Conservation (phyloP, 2,888 invertebrate species). For the Tridacna gigas region DNA sequence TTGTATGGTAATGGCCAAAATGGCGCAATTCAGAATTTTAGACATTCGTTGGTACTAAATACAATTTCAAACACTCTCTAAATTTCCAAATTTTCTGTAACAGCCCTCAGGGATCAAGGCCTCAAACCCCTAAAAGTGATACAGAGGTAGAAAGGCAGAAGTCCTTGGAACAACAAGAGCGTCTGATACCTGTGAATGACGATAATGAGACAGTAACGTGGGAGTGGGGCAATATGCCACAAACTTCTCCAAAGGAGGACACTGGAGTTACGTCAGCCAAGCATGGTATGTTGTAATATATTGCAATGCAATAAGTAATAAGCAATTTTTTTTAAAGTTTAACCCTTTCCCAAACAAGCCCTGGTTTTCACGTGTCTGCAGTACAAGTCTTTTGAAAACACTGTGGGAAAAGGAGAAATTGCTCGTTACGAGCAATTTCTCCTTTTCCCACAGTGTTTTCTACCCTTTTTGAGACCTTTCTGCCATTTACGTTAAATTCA, state of each 20-base stretch:
- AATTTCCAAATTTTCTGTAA: not conserved
- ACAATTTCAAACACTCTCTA: too few species aligned
- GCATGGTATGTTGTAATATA: not conserved
- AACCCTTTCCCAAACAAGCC: too few species aligned
- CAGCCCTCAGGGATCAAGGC: slow-evolving; percentile 74
- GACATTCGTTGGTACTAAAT: too few species aligned
- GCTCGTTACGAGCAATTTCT: too few species aligned
- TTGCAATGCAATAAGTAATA: not conserved
- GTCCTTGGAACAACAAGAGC: slow-evolving; percentile 85
- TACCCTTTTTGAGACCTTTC: too few species aligned
- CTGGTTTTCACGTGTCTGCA: not conserved
- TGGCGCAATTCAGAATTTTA: too few species aligned
- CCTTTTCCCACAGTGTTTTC: too few species aligned
- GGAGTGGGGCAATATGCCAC: slow-evolving; percentile 81
- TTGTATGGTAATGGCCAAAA: too few species aligned
- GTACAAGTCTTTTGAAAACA: not conserved
- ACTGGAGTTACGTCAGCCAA: not conserved
- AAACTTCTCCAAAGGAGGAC: slow-evolving; percentile 38
- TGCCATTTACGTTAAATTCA: too few species aligned
- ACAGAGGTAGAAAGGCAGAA: slow-evolving; percentile 92
- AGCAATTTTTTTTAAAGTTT: not conserved
- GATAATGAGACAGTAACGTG: slow-evolving; percentile 73
- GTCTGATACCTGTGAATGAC: slow-evolving; percentile 62
- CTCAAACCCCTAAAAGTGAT: slow-evolving; percentile 90
- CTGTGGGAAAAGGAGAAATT: not conserved